Evolutionary conservation across 2,797 vertebrate genomes (phyloP), one percentile per base, ranked within the genome.

Genomic region (Sebastes kiyomatsui): DNA sequence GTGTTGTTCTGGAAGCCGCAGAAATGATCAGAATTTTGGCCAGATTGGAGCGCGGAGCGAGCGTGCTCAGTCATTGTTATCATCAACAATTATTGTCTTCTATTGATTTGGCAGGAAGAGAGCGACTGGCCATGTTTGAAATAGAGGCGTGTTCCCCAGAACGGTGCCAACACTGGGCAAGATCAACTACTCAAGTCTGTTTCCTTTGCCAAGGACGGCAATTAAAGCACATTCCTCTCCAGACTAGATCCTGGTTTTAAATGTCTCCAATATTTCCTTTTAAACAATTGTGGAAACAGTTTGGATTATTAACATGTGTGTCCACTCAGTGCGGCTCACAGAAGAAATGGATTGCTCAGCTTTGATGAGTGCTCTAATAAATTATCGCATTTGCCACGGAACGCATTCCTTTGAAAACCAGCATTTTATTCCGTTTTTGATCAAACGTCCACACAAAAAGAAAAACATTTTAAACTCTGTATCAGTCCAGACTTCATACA

Each of bases 221-320:
- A 95, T 96, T 95, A 95, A 91, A 90, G 88, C 84, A 76, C 94
- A 94, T 96, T 96, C 94, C 91, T 86, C 30, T 67, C 85, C 88
- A 61, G 90, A 87, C 82, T 81, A 62, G 70, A 93, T 88, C 77
- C 90, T 70, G 92, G 95, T 94, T 94, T 94, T 92, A 93, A 95
- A 95, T 92, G 90, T 92, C 93, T 95, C 92, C 90, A 88, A 95
- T 94, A 94, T 94, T 96, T 94, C 90, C 90, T 94, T 94, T 95
- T 94, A 94, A 95, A 94, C 93, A 92, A 94, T 93, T 90, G 92
- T 93, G 93, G 94, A 94, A 96, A 95, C 92, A 90, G 86, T 90
- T 92, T 87, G 90, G 92, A 96, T 95, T 95, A 94, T 94, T 96
- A 95, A 94, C 96, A 96, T 95, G 93, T 96, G 94, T 93, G 90